Evolutionary conservation across 1,140 invertebrate species (phyloP).

Genomic region (Coelopa frigida): DNA sequence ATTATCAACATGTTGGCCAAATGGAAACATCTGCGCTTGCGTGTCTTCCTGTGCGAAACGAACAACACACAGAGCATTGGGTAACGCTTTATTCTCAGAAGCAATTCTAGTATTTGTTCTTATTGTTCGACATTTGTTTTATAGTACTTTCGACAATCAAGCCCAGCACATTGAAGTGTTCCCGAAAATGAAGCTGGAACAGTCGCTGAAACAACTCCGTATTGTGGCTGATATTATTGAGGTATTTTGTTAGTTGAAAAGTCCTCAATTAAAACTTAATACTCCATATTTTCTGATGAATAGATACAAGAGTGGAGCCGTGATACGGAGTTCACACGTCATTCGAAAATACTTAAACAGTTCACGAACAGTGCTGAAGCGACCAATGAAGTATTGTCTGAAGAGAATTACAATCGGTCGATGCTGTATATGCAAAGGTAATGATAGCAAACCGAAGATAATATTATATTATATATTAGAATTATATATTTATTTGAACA

Average conservation of each 20-base stretch:
- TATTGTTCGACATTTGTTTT: neutral
- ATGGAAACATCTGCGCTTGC: constrained; percentile 72
- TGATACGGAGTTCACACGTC: constrained; percentile 33
- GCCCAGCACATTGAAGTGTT: constrained; percentile 43
- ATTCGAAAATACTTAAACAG: constrained; percentile 30
- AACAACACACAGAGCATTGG: constrained; percentile 22
- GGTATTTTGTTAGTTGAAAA: constrained; percentile 29
- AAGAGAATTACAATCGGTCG: constrained; percentile 39
- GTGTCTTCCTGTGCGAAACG: constrained; percentile 75
- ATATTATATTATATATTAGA: neutral
- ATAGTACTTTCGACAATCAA: constrained; percentile 42
- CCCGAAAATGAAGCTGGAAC: constrained; percentile 50
- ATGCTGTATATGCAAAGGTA: constrained; percentile 41
- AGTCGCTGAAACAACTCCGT: constrained; percentile 55
- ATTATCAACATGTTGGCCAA: constrained; percentile 88
- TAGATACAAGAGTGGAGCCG: constrained; percentile 39
- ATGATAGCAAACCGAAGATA: no score
- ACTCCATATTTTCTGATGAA: neutral
- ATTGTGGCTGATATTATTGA: constrained; percentile 58
- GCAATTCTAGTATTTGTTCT: neutral
- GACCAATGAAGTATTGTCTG: constrained; percentile 20
- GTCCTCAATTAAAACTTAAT: neutral
- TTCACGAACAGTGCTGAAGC: constrained; percentile 36
- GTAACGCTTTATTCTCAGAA: neutral
- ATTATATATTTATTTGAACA: constrained; percentile 4